Percentiles rank a stretch among this genome's conserved stretches.
Evolutionary conservation across 2,888 invertebrate genomes (phyloP).

Genomic region (Chloroclysta siterata): DNA sequence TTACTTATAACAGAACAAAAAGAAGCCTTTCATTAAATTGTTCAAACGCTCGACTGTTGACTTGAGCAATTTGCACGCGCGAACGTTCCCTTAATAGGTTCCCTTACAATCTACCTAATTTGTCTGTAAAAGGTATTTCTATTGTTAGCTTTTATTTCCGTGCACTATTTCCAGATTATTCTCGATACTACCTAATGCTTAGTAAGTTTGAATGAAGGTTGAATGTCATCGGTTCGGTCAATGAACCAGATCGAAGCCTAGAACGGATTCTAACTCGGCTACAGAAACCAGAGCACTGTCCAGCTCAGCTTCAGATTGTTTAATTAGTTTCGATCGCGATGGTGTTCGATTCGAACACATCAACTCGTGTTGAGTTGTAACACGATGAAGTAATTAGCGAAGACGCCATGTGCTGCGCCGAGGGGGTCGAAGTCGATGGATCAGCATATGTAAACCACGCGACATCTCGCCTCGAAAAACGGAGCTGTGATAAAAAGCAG

Average conservation of each 20-base stretch:
- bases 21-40: slow-evolving; percentile 70
- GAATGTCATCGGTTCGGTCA: slow-evolving; percentile 36
- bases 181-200: slow-evolving; percentile 37
- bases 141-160: slow-evolving; percentile 70
- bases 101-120: slow-evolving; percentile 45
- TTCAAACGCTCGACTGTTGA: slow-evolving; percentile 67
- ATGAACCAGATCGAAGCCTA: slow-evolving; percentile 8
- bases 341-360: slow-evolving; percentile 13
- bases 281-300: background rate
- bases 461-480: slow-evolving; percentile 67
- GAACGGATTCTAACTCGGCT: slow-evolving; percentile 2
- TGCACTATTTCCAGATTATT: slow-evolving; percentile 43
- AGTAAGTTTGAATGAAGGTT: slow-evolving; percentile 39
- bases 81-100: slow-evolving; percentile 48
- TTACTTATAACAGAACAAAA: slow-evolving; percentile 77
- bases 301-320: slow-evolving; percentile 4
- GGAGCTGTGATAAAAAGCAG: slow-evolving; percentile 74
- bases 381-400: slow-evolving; percentile 78
- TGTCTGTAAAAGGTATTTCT: slow-evolving; percentile 58
- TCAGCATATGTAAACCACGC: slow-evolving; percentile 79
- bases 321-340: background rate
- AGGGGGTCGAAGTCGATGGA: slow-evolving; percentile 72
- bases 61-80: slow-evolving; percentile 74
- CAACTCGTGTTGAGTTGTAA: slow-evolving; percentile 34
- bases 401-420: slow-evolving; percentile 74